phyloP scores from a whole-genome alignment of 2,797 vertebrate species.

The Sebastolobus alascanus region DNA sequence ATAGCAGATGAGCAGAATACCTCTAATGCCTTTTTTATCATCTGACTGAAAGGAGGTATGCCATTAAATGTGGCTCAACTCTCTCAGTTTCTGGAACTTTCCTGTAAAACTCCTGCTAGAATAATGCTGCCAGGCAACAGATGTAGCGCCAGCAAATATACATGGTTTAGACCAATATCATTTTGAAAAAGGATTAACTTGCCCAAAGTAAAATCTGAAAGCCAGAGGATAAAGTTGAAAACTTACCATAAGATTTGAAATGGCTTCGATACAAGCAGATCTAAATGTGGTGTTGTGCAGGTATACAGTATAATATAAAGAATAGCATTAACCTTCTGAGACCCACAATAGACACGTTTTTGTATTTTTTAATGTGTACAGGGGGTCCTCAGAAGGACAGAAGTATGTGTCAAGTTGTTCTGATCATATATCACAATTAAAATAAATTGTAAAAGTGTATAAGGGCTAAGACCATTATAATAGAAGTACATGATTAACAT shows the following conservation, averaged over 20 bases:
- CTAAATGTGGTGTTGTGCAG: slow-evolving; percentile 2
- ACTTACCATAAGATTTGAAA: neutral
- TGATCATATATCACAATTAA: too few species aligned
- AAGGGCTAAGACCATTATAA: too few species aligned
- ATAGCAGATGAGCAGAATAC: slow-evolving; percentile 54
- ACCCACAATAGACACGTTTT: too few species aligned
- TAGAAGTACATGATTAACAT: too few species aligned
- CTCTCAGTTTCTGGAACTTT: slow-evolving; percentile 18
- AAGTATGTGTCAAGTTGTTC: too few species aligned
- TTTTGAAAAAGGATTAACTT: slow-evolving; percentile 3
- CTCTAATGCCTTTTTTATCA: slow-evolving; percentile 54
- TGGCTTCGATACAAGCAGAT: neutral
- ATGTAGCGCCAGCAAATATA: neutral
- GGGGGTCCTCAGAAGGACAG: too few species aligned
- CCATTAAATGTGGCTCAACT: slow-evolving; percentile 38
- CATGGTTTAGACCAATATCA: neutral
- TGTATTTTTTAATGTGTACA: too few species aligned
- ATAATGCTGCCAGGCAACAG: slow-evolving; percentile 20
- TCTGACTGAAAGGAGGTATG: slow-evolving; percentile 33
- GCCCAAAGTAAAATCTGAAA: slow-evolving; percentile 14
- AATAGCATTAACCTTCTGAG: neutral
- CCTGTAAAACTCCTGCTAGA: neutral
- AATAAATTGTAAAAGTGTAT: too few species aligned
- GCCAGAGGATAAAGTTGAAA: neutral
- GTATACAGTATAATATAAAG: neutral